Base-by-base conservation (phyloP, 2,113 vertebrate species). In the Nothobranchius kuhntae region DNA sequence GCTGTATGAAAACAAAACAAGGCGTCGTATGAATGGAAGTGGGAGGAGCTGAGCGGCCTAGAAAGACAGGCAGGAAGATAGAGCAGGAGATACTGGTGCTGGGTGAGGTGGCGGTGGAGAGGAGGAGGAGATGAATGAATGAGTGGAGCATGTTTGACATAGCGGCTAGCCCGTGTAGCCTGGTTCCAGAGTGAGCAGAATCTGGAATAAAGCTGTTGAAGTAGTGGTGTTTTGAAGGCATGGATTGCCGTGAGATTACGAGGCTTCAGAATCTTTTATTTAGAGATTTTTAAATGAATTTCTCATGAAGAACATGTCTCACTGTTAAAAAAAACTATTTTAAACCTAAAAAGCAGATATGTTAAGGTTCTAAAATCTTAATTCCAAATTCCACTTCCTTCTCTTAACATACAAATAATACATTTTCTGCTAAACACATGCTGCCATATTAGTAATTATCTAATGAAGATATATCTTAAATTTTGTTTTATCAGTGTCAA, bases 21-120 rank as follows among this genome's bases (percentile, higher is more conserved):
- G 73, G 80, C 73, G 78, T 78, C 78, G 86, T 84, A 85, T 91
- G 89, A 91, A 90, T 90, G 87, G 89, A 90, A 88, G 84, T 89
- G 77, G 89, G 88, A 91, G 88, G 86, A 79, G 83, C 74, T 3
- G 53, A 63, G 75, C 83, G 86, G 81, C 88, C 89, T 91, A 89
- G 87, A 89, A 90, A 89, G 82, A 79, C 82, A 86, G 60, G 76
- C 84, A 73, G 74, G 73, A 75, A 88, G 82, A 83, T 77, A 84
- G 81, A 74, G 65, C 52, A 65, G 68, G 46, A 85, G 86, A 89
- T 87, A 84, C 82, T 78, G 82, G 85, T 80, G 84, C 68, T 61
- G 77, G 80, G 75, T 79, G 69, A 87, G 86, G 81, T 77, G 68
- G 82, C 81, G 83, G 81, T 14, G 15, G 52, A 80, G 64, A 69